Conservation (phyloP, 2,888 invertebrate species). For the Uropetala carovei region DNA sequence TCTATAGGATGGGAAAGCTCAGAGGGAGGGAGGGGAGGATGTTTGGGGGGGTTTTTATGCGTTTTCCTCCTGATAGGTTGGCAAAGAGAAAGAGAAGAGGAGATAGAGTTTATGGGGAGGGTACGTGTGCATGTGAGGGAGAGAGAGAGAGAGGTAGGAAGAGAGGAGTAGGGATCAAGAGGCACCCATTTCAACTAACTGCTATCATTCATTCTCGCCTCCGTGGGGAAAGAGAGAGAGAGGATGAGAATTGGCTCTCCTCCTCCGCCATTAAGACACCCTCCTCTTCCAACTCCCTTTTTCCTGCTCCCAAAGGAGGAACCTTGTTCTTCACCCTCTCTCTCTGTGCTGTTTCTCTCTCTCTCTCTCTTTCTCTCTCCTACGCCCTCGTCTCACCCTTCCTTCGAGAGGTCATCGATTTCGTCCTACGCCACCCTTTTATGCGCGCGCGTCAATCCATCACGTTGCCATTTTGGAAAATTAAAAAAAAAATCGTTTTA, state of each 20-base stretch:
- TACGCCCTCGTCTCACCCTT: no score
- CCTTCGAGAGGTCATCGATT: no score
- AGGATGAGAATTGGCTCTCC: conserved; percentile 1
- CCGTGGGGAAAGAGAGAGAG: background rate
- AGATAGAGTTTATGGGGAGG: background rate
- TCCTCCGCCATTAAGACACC: conserved; percentile 27
- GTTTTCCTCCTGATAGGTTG: background rate
- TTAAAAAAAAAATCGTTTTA: no score
- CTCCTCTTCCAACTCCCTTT: background rate
- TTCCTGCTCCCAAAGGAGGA: background rate
- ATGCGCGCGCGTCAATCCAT: no score
- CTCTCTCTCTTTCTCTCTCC: no score
- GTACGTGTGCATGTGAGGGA: no score
- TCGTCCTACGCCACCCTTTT: no score
- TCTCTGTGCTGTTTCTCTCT: no score
- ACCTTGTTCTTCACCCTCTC: background rate
- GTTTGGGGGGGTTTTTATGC: conserved; percentile 13
- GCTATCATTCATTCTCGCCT: conserved; percentile 35
- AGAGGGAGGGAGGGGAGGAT: background rate
- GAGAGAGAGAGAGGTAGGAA: background rate
- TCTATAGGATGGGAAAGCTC: no score
- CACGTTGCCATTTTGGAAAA: no score
- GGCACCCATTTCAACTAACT: background rate
- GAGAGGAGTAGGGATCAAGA: background rate
- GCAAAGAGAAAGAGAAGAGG: background rate